Base-by-base conservation (phyloP, 2,888 invertebrate genomes). In the Tineola bisselliella region DNA sequence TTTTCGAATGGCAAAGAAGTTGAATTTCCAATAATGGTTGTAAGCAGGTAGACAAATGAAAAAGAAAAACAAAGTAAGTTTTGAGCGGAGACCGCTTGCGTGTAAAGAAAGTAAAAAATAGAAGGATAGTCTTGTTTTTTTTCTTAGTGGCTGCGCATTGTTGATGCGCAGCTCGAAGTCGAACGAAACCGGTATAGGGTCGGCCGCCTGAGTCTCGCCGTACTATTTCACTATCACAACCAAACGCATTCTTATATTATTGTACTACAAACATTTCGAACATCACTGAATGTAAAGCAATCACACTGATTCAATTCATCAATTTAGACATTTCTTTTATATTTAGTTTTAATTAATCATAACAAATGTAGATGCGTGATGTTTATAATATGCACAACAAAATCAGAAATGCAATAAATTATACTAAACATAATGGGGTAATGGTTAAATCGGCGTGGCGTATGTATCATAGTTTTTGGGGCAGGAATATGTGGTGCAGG, bases 351-450 rank as follows among this genome's bases (percentile, higher is more conserved):
- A 31, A 8, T 31, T 4, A 4, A 25, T 25, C 25, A 25, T 25
- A 6, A 10, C 38, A 38, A 38, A 38, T 10, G 10, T 6, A 10
- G 10, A 38, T 38, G n/a, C 38, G 25, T 25, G 25, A 43, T 13
- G 43, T 8, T n/a, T 15, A 48, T 15, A 17, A 38, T n/a, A 6
- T 12, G 38, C 38, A 38, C 15, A 48, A 48, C 15, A 48, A 48
- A 6, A 10, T 10, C 25, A 19, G 25, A 25, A 54, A 73, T 66
- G 70, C 75, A 69, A 78, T 79, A 77, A 80, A 80, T 80, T 81
- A 82, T 79, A 77, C 70, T 74, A 71, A 77, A 69, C 66, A 83
- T 77, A 84, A 84, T 82, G 80, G 80, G 79, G 79, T 79, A 79
- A 75, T 81, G 80, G 77, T 77, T 78, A 76, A 79, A 76, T 79